Evolutionary conservation across 2,113 vertebrate species (phyloP), one percentile per base, ranked within the genome.

Genomic region (Callipepla squamata): DNA sequence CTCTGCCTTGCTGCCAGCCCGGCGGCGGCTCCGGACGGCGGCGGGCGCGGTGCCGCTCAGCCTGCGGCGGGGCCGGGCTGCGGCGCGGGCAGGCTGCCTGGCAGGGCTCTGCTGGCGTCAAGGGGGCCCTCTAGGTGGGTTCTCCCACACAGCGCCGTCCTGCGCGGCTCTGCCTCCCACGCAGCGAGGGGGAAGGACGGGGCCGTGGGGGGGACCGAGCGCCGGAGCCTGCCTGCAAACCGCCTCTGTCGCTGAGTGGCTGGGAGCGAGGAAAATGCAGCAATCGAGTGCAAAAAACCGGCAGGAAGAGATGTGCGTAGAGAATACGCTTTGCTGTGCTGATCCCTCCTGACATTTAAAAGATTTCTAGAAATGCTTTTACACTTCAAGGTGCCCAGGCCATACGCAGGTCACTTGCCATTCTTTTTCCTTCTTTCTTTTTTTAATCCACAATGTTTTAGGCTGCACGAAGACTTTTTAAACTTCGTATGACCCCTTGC

Each of bases 81-180:
- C 90, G 95, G 97, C 97, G 98, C 98, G 96, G 82, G 96, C 88
- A 40, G 36, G 89, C 96, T 96, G 96, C 97, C 96, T 94, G 96
- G 96, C 95, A 93, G 92, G 95, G 94, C 85, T 57, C 53, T 57
- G 93, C 95, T 94, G 95, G 97, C 98, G 97, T 98, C 97, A 97
- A 96, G 97, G 97, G 98, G 98, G 94, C 96, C 97, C 98, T 98
- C 97, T 97, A 98, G 98, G 98, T 98, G 98, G 98, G 98, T 97
- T 98, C 97, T 88, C 94, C 95, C 18, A 77, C 94, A 91, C 95
- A 95, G 97, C 94, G 75, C 87, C 66, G 75, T 61, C 62, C 75
- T 62, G 75, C 66, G 62, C 50, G 36, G 92, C 95, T 66, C n/a
- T 75, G 95, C 94, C 76, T 18, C 77, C 48, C 25, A 4, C 47